Conservation (phyloP, 2,797 vertebrate species). For the Decapterus maruadsi region DNA sequence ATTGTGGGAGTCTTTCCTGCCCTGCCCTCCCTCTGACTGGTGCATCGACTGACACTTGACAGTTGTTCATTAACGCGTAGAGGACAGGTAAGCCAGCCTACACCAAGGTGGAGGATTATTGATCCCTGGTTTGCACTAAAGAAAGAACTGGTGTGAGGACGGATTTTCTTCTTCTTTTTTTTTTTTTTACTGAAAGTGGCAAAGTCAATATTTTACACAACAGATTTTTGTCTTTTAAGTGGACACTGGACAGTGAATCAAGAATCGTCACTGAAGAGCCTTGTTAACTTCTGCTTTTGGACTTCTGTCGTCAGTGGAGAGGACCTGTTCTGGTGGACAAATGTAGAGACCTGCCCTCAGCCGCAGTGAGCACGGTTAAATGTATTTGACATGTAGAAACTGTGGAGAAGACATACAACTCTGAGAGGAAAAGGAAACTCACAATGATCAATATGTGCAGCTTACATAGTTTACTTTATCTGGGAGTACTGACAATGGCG, state of each 20-base stretch:
- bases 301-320: neutral
- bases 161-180: neutral
- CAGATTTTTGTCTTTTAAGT: slow-evolving; percentile 11
- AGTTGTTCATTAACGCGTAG: slow-evolving; percentile 85
- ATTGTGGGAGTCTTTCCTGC: slow-evolving; percentile 53
- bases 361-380: neutral
- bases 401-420: slow-evolving; percentile 9
- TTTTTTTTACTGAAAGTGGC: neutral
- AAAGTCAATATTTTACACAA: neutral
- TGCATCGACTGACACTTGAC: slow-evolving; percentile 39
- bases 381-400: slow-evolving; percentile 63
- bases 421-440: slow-evolving; percentile 9
- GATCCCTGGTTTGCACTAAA: slow-evolving; percentile 35
- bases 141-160: slow-evolving; percentile 12
- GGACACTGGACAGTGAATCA: slow-evolving; percentile 25
- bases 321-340: slow-evolving; percentile 8
- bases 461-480: slow-evolving; percentile 37
- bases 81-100: slow-evolving; percentile 52
- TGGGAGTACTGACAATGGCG: slow-evolving; percentile 57
- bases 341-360: slow-evolving; percentile 22
- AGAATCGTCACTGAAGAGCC: slow-evolving; percentile 15
- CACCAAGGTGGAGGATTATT: slow-evolving; percentile 52
- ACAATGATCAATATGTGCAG: slow-evolving; percentile 54
- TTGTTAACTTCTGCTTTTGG: slow-evolving; percentile 42
- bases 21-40: slow-evolving; percentile 38